Conservation (phyloP, 23 tunicate genomes). For the Aplidium turbinatum region DNA sequence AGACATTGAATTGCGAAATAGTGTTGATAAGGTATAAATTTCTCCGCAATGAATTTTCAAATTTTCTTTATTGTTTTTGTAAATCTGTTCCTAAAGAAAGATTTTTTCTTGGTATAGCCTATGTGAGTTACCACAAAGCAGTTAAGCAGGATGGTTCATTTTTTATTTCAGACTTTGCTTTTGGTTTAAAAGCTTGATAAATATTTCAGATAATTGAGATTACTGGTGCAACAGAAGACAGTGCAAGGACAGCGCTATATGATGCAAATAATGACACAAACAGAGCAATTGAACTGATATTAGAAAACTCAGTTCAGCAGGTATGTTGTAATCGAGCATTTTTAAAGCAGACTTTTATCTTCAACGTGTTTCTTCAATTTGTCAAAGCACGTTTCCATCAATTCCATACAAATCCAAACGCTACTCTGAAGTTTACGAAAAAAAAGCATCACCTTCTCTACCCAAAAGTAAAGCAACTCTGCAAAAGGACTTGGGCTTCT, state of each 20-base stretch:
- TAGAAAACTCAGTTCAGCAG: conserved; percentile 68
- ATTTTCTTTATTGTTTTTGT: too few relatives aligned
- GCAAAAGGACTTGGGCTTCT: too few relatives aligned
- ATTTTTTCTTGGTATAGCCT: too few relatives aligned
- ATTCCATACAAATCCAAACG: conserved; percentile 98
- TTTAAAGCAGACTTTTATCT: too few relatives aligned
- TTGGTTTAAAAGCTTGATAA: too few relatives aligned
- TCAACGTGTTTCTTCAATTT: conserved; percentile 68
- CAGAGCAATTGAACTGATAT: conserved; percentile 84
- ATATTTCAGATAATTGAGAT: conserved; percentile 87
- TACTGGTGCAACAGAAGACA: conserved; percentile 85
- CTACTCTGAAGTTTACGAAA: conserved; percentile 36
- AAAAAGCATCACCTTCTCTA: too few relatives aligned
- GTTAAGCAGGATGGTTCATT: too few relatives aligned
- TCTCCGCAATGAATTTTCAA: too few relatives aligned
- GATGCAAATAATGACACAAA: conserved; percentile 84
- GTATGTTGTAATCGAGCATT: not conserved
- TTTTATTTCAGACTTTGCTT: too few relatives aligned
- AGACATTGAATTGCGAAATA: conserved; percentile 41
- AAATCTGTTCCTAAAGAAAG: too few relatives aligned
- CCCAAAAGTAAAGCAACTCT: too few relatives aligned
- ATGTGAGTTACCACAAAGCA: too few relatives aligned
- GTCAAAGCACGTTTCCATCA: conserved; percentile 95
- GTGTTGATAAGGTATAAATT: conserved; percentile 65
- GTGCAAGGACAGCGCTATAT: conserved; percentile 71